Evolutionary conservation across 2,797 vertebrate species (phyloP).

Genomic region (Graptemys geographica): DNA sequence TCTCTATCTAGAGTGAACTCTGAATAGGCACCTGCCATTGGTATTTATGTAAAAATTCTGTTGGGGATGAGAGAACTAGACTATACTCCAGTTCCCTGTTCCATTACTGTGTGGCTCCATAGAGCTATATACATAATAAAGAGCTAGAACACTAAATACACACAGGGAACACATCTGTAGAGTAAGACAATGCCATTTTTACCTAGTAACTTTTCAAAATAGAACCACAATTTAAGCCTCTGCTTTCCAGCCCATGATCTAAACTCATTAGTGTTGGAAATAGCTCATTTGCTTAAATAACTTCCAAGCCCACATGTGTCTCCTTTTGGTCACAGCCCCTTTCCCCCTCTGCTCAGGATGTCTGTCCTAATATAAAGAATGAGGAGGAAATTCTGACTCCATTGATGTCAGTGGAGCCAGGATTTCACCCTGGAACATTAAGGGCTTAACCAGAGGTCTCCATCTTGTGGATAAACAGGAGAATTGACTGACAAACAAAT

Average conservation of each 20-base stretch:
- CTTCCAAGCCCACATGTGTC: not conserved
- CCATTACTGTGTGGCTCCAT: rapidly evolving
- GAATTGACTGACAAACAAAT: not conserved
- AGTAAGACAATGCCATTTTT: constrained; percentile 3
- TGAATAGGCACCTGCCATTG: not conserved
- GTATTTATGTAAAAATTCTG: not conserved
- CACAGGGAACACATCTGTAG: not conserved
- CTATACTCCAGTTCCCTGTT: not conserved
- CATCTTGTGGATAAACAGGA: not conserved
- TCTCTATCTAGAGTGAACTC: not conserved
- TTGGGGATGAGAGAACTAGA: not conserved
- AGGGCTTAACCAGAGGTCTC: not conserved
- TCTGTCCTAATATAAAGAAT: not conserved
- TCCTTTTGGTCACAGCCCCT: not conserved
- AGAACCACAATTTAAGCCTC: not conserved
- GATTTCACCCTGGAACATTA: not conserved
- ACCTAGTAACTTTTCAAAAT: not conserved
- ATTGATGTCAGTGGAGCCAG: rapidly evolving
- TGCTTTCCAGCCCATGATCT: constrained; percentile 26
- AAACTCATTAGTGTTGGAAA: not conserved
- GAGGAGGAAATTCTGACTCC: not conserved
- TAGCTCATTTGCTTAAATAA: not conserved
- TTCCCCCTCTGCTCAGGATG: not conserved
- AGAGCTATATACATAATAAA: not conserved
- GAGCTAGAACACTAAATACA: not conserved